A percentile compares a stretch with the other conserved stretches of the same genome.
These are phyloP conservation scores for Premnoplex brunnescens DNA, from an alignment of 2,797 vertebrate species.

Conservation along the genomic window DNA sequence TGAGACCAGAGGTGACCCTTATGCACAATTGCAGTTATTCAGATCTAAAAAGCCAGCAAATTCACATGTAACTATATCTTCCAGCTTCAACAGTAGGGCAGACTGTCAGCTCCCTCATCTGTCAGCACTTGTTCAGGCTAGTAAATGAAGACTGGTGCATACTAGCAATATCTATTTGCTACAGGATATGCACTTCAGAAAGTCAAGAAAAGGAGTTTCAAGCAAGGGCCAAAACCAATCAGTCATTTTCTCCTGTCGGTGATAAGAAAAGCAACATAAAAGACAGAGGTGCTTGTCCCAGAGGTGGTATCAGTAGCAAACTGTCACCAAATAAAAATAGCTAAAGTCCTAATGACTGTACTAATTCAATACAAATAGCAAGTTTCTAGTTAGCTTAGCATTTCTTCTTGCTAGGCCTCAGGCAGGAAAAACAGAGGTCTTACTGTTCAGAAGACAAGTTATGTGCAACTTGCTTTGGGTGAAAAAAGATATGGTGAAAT, in stretches of 20 bases:
- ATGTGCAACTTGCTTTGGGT: background rate
- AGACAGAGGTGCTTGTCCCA: slow-evolving; percentile 81
- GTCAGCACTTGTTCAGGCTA: slow-evolving; percentile 89
- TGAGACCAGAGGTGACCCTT: slow-evolving; percentile 63
- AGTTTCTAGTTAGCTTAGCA: background rate
- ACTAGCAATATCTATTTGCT: slow-evolving; percentile 85
- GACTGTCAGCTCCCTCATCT: slow-evolving; percentile 83
- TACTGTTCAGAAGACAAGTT: slow-evolving; percentile 11
- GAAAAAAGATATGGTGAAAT: background rate
- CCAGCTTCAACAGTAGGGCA: slow-evolving; percentile 79
- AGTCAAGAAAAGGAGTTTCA: slow-evolving; percentile 77
- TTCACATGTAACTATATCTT: slow-evolving; percentile 82
- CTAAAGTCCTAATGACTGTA: slow-evolving; percentile 49
- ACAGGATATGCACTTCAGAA: slow-evolving; percentile 81
- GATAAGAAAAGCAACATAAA: slow-evolving; percentile 87
- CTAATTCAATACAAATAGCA: slow-evolving; percentile 59
- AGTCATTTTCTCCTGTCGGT: slow-evolving; percentile 83
- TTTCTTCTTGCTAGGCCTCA: slow-evolving; percentile 15
- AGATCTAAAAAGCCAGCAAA: slow-evolving; percentile 62
- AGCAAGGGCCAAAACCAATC: slow-evolving; percentile 83
- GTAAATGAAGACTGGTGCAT: slow-evolving; percentile 84
- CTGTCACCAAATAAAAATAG: slow-evolving; percentile 68
- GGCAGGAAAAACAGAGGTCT: background rate
- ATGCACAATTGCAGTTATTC: slow-evolving; percentile 53
- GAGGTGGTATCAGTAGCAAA: slow-evolving; percentile 74